phyloP scores from a whole-genome alignment of 2,888 invertebrate species.

The Cephus pygmeus region DNA sequence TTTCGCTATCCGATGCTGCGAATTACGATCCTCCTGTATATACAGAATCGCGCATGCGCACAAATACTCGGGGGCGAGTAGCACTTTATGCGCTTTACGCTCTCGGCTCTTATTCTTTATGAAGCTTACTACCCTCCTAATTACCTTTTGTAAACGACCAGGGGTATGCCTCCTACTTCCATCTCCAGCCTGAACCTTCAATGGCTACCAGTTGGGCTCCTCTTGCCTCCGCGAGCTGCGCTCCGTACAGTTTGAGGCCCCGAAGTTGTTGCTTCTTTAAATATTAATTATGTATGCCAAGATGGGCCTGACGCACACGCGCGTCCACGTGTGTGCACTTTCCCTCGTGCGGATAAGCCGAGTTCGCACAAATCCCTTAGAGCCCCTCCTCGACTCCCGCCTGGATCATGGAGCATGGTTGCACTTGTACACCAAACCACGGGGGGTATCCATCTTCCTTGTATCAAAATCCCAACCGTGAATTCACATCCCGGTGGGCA shows the following conservation, averaged over 20 bases:
- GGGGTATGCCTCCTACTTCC: background rate
- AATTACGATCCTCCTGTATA: background rate
- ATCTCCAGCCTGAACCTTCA: background rate
- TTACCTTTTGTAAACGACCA: conserved; percentile 35
- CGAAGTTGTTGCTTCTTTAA: conserved; percentile 49
- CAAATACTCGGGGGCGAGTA: background rate
- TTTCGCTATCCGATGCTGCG: background rate
- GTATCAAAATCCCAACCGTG: background rate
- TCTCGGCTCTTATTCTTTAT: background rate
- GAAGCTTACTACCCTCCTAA: conserved; percentile 19
- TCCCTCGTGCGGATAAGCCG: conserved; percentile 44
- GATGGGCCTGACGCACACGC: conserved; percentile 48
- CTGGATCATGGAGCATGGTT: conserved; percentile 3
- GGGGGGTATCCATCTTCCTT: conserved; percentile 43
- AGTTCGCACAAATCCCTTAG: conserved; percentile 10
- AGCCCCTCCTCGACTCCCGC: conserved; percentile 7
- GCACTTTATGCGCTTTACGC: background rate
- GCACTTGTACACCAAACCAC: conserved; percentile 47
- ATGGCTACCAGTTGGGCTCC: background rate
- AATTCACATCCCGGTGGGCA: conserved; percentile 3
- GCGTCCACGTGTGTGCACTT: conserved; percentile 29
- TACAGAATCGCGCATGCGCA: background rate
- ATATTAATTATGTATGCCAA: conserved; percentile 62
- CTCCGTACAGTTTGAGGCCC: conserved; percentile 17
- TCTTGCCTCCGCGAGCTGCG: background rate